A percentile compares a stretch with the other conserved stretches of the same genome.
These are phyloP conservation scores for Drymodes brunneopygia DNA, from an alignment of 2,113 vertebrate genomes.

Conservation along the genomic window DNA sequence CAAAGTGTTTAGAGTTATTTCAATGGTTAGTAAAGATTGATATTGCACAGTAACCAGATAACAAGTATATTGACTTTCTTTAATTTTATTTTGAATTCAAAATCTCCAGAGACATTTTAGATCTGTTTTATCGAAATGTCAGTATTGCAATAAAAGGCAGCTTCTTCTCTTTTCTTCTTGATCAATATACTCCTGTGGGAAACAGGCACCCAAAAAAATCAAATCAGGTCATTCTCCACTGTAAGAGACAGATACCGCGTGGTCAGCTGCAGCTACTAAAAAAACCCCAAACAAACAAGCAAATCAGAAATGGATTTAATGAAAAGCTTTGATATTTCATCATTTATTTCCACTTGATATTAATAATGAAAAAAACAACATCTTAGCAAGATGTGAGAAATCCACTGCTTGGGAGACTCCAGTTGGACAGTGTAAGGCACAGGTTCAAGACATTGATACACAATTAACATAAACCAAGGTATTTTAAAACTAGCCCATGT, in stretches of 20 bases:
- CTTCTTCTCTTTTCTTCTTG: not conserved
- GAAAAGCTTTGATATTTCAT: not conserved
- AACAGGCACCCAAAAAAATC: not conserved
- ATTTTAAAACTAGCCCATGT: not conserved
- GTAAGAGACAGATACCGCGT: not conserved
- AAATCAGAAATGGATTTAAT: not conserved
- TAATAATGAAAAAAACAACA: not conserved
- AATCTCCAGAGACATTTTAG: not conserved
- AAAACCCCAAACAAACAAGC: not conserved
- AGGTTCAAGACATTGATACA: not conserved
- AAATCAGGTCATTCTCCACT: not conserved
- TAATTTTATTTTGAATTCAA: not conserved
- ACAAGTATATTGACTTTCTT: not conserved
- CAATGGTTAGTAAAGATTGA: not conserved
- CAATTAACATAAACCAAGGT: not conserved
- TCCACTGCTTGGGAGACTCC: not conserved
- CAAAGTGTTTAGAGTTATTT: not conserved
- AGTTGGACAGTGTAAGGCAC: not conserved
- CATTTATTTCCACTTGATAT: not conserved
- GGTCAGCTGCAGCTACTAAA: not conserved
- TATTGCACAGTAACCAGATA: not conserved
- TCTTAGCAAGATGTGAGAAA: not conserved
- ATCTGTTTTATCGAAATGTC: not conserved
- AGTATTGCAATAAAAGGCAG: not conserved
- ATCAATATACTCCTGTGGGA: not conserved